Evolutionary conservation across 2,888 invertebrate genomes (phyloP).

Genomic region (Rotaria macrura): DNA sequence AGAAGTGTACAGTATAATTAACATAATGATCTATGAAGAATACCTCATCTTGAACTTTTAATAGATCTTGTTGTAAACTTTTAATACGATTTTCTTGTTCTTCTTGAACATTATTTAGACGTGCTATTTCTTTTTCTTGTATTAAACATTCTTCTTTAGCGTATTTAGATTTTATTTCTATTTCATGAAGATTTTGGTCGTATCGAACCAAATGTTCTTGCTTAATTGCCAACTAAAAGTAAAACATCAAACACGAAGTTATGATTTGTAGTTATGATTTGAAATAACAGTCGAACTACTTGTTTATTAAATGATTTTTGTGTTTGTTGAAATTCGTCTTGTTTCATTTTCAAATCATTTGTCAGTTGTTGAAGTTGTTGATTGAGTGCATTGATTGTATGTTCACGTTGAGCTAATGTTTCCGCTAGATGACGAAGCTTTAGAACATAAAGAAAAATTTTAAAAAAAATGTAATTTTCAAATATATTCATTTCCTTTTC

Average conservation of each 20-base stretch:
- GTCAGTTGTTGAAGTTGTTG: constrained; percentile 24
- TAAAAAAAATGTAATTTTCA: no score
- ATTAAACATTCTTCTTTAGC: neutral
- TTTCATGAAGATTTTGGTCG: neutral
- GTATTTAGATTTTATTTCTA: neutral
- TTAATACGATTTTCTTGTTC: neutral
- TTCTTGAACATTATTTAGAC: neutral
- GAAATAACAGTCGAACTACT: neutral
- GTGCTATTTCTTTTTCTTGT: neutral
- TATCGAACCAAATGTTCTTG: neutral
- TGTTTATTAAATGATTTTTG: neutral
- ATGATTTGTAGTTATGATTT: no score
- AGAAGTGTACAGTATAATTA: no score
- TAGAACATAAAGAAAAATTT: neutral
- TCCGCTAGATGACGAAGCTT: neutral
- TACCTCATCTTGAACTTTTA: neutral
- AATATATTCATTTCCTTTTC: no score
- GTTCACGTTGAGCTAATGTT: neutral
- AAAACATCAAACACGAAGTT: neutral
- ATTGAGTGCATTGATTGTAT: neutral
- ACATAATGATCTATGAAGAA: neutral
- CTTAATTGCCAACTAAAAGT: neutral
- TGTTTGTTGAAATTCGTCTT: neutral
- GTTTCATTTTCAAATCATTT: constrained; percentile 24
- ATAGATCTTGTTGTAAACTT: neutral